Conservation (phyloP, 1,140 invertebrate species). For the Matsumurasca onukii region DNA sequence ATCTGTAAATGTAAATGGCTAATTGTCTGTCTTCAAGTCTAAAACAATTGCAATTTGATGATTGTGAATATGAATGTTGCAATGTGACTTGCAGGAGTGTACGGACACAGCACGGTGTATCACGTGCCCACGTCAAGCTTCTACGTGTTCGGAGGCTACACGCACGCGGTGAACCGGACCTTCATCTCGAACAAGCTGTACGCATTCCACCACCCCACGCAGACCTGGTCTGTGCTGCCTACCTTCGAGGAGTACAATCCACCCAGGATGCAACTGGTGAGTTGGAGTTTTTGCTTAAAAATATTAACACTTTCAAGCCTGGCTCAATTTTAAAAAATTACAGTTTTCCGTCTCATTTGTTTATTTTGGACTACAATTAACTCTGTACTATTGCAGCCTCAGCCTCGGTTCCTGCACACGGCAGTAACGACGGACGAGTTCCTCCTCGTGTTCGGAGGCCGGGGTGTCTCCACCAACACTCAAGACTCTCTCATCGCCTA, state of each 20-base stretch:
- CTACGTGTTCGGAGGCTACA: slow-evolving; percentile 88
- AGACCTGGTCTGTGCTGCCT: slow-evolving; percentile 75
- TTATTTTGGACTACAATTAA: not conserved
- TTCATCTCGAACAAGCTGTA: slow-evolving; percentile 73
- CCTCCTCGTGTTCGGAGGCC: slow-evolving; percentile 88
- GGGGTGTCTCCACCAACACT: slow-evolving; percentile 62
- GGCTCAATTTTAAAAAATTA: slow-evolving; percentile 18
- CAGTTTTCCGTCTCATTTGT: slow-evolving; percentile 16
- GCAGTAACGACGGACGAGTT: slow-evolving; percentile 84
- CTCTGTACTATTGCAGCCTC: slow-evolving; percentile 54
- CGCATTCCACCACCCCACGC: slow-evolving; percentile 71
- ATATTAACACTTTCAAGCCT: not conserved
- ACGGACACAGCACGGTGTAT: slow-evolving; percentile 89
- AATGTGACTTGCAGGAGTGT: slow-evolving; percentile 60
- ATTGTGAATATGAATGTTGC: too few species aligned
- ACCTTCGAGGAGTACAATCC: slow-evolving; percentile 63
- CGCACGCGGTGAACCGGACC: slow-evolving; percentile 70
- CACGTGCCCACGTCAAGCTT: slow-evolving; percentile 77
- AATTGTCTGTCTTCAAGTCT: too few species aligned
- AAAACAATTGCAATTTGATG: too few species aligned
- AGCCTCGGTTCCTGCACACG: slow-evolving; percentile 82
- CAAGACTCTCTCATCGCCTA: slow-evolving; percentile 83
- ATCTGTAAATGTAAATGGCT: too few species aligned
- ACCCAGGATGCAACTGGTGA: slow-evolving; percentile 46
- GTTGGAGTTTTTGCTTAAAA: slow-evolving; percentile 19